Conservation (phyloP, 2,888 invertebrate genomes). For the Athrips mouffetella region DNA sequence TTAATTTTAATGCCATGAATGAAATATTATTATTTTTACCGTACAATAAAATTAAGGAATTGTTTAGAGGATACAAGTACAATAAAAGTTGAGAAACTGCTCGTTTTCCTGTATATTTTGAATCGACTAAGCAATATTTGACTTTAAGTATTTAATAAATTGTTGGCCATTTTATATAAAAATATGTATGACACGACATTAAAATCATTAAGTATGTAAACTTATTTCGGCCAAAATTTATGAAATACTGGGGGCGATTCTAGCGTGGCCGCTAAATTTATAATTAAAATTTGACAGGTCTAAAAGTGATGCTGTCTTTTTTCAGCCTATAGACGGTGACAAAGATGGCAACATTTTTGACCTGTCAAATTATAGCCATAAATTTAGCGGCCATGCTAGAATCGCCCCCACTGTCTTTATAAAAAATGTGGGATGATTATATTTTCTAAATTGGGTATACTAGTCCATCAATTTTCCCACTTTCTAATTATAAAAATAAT, state of each 20-base stretch:
- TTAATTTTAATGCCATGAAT: constrained; percentile 51
- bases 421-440: constrained; percentile 57
- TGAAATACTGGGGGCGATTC: too few species aligned
- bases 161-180: constrained; percentile 45
- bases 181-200: constrained; percentile 52
- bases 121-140: constrained; percentile 72
- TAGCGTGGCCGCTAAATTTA: too few species aligned
- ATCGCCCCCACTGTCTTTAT: too few species aligned
- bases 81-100: constrained; percentile 35
- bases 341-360: too few species aligned
- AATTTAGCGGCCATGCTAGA: too few species aligned
- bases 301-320: too few species aligned
- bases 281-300: too few species aligned
- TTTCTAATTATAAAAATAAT: constrained; percentile 51
- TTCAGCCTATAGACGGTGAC: too few species aligned
- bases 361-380: too few species aligned
- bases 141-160: constrained; percentile 70
- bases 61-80: constrained; percentile 57
- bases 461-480: constrained; percentile 69
- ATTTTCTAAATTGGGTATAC: constrained; percentile 73
- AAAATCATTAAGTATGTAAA: constrained; percentile 38
- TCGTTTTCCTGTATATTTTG: constrained; percentile 64
- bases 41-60: constrained; percentile 53
- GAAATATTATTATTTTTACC: constrained; percentile 30
- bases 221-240: constrained; percentile 58